Evolutionary conservation across 1,140 invertebrate species (phyloP).

Genomic region (Dermatophagoides farinae): DNA sequence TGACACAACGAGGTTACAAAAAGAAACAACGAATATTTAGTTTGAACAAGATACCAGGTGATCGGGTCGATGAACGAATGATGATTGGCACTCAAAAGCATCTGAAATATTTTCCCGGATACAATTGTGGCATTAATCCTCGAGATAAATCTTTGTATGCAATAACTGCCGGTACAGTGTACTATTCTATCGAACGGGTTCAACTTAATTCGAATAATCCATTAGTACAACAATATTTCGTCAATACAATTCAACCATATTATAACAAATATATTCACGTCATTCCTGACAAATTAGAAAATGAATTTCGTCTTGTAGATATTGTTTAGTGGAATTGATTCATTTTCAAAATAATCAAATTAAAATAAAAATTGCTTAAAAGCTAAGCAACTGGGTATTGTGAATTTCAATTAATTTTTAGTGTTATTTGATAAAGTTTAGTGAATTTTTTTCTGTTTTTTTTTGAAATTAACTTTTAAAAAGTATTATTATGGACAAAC

Average conservation of each 20-base stretch:
- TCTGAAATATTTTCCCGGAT: slow-evolving; percentile 7
- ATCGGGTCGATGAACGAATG: slow-evolving; percentile 4
- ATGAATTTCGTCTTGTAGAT: slow-evolving; percentile 6
- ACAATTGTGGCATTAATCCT: slow-evolving; percentile 4
- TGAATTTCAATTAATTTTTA: neutral
- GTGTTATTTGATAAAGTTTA: neutral
- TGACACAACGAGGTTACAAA: neutral
- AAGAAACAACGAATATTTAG: neutral
- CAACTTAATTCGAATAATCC: neutral
- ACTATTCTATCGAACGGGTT: slow-evolving; percentile 9
- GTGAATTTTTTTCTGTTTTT: neutral
- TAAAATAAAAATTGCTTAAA: neutral
- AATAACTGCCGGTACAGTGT: neutral
- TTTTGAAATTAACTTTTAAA: too few relatives aligned
- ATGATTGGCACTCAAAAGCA: slow-evolving; percentile 7
- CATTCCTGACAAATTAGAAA: neutral
- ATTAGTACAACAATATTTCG: slow-evolving; percentile 1
- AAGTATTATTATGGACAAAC: too few relatives aligned
- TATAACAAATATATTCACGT: slow-evolving; percentile 11
- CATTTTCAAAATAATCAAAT: neutral
- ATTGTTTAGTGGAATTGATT: neutral
- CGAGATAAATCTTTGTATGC: slow-evolving; percentile 8
- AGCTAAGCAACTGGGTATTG: neutral
- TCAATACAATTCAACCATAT: neutral
- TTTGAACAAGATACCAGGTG: neutral